These are phyloP conservation scores for Archocentrus centrarchus DNA, from an alignment of 2,113 vertebrate species.

Conservation along the genomic window DNA sequence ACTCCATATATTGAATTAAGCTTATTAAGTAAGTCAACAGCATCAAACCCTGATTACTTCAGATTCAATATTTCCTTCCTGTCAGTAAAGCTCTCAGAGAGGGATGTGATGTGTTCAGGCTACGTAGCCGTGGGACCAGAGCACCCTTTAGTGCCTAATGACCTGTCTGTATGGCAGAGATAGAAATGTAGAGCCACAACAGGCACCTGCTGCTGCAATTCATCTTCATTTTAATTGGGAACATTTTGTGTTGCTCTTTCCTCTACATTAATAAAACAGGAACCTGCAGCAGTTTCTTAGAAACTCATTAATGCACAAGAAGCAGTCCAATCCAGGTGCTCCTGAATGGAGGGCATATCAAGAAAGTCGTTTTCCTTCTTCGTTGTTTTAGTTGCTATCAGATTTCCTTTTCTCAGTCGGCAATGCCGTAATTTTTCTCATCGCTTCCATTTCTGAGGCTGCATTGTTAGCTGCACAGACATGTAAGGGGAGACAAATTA, in stretches of 20 bases:
- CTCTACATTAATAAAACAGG: conserved; percentile 72
- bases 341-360: not conserved
- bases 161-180: conserved; percentile 31
- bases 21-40: not conserved
- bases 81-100: conserved; percentile 2
- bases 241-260: conserved; percentile 74
- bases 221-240: conserved; percentile 80
- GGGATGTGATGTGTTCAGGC: conserved; percentile 22
- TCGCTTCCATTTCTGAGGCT: fast-evolving
- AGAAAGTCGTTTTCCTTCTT: not conserved
- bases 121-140: not conserved
- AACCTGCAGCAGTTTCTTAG: conserved; percentile 49
- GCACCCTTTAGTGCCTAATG: conserved; percentile 52
- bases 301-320: conserved; percentile 63
- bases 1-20: not conserved
- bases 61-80: not conserved
- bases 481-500: not conserved
- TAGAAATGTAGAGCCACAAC: conserved; percentile 19
- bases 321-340: conserved; percentile 23
- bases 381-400: not conserved
- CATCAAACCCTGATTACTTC: not conserved
- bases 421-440: fast-evolving
- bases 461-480: not conserved
- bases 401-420: not conserved
- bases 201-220: conserved; percentile 38